A percentile compares a stretch with the other conserved stretches of the same genome.
These are phyloP conservation scores for Coryphaenoides rupestris DNA, from an alignment of 2,113 vertebrate species.

Conservation along the genomic window DNA sequence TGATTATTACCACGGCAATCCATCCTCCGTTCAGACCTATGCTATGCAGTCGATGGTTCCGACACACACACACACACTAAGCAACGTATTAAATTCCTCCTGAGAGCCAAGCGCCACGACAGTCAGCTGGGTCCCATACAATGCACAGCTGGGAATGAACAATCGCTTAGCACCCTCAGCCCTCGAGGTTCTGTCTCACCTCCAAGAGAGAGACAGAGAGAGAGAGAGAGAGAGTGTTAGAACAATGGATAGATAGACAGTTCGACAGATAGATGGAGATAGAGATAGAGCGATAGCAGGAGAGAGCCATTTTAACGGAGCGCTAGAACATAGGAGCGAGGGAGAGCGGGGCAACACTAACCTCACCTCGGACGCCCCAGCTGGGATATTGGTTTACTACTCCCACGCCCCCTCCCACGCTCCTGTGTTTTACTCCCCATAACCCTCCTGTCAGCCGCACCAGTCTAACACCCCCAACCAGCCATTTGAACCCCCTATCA, in stretches of 20 bases:
- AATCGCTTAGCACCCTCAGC: slow-evolving; percentile 50
- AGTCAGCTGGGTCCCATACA: slow-evolving; percentile 39
- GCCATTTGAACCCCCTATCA: too few species aligned
- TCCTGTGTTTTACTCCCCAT: background rate
- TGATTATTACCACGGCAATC: too few species aligned
- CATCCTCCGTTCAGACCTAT: too few species aligned
- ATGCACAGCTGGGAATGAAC: slow-evolving; percentile 52
- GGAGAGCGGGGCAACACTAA: slow-evolving; percentile 14
- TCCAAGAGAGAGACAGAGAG: slow-evolving; percentile 15
- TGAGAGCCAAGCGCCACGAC: slow-evolving; percentile 16
- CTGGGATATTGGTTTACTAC: slow-evolving; percentile 3
- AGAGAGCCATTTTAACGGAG: background rate
- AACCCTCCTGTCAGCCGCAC: too few species aligned
- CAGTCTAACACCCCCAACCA: too few species aligned
- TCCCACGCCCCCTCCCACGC: slow-evolving; percentile 6
- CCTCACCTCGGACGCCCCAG: slow-evolving; percentile 33
- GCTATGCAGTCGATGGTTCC: background rate
- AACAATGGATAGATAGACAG: too few species aligned
- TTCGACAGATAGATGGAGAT: too few species aligned
- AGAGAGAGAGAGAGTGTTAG: background rate
- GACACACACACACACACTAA: slow-evolving; percentile 3
- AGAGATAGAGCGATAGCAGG: background rate
- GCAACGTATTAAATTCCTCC: background rate
- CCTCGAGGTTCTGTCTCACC: slow-evolving; percentile 40
- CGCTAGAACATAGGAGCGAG: too few species aligned